Evolutionary conservation across 2,113 vertebrate species (phyloP), one percentile per base, ranked within the genome.

Genomic region (Oryzias celebensis): DNA sequence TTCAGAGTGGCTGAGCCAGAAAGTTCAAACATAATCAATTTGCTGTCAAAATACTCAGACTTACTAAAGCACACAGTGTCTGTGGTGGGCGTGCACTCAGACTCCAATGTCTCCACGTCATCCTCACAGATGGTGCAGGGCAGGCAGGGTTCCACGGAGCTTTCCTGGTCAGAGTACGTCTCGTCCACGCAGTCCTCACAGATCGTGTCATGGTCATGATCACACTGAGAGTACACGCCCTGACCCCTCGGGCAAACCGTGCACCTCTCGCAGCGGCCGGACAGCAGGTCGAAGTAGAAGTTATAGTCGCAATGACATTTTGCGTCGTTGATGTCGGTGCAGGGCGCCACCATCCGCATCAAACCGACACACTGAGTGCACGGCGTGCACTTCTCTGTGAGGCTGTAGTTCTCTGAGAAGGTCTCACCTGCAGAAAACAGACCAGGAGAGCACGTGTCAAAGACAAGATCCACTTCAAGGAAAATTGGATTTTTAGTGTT

Each of bases 311-410:
- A 99, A 62, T 89, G 87, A 57, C 97, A 98, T 7, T 91, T 81
- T 3, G 97, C 95, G 8, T 98, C 92, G 22, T 95, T 97, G 0
- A 95, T 94, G 89, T 99, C 97, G n/a, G 98, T 96, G 75, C 97
- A 99, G 0, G 97, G 97, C 0, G 94, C 95, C 0, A 83, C 83
- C 95, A 99, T 96, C 54, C 95, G 94, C 90, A 94, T 94, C 82
- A 96, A 90, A 22, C 95, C 95, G 43, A 85, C 79, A 5, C 97
- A 98, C 80, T 94, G 84, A 0, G 93, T 96, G 87, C 97, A 98
- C 0, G 88, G 85, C 56, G 77, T 90, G 81, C 97, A 98, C 0
- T 85, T 62, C 84, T 98, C 96, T 0, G 84, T 95, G 88, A 89
- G 91, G 3, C 97, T 99, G 91, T 94, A 92, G 7, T 76, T 89